Conservation (phyloP, 37 sponge, comb jelly and placozoan species). For the Geodia barretti region DNA sequence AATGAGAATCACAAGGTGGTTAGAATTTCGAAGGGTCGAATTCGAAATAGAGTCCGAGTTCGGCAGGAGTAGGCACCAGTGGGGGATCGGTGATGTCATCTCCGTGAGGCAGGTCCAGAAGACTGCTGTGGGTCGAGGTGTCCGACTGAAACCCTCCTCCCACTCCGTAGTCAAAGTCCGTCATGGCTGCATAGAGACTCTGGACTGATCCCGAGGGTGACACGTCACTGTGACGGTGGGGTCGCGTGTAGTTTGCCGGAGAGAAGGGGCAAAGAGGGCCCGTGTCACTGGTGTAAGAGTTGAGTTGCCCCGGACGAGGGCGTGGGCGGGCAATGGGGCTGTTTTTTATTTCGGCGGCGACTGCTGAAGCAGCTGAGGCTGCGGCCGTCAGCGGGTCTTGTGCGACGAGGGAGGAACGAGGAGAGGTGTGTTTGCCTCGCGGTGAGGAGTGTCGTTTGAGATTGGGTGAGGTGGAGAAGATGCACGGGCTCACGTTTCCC, state of each 20-base stretch:
- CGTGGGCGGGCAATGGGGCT: slow-evolving; percentile 46
- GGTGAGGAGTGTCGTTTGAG: not conserved
- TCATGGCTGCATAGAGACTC: not conserved
- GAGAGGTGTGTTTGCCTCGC: not conserved
- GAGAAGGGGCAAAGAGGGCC: slow-evolving; percentile 17
- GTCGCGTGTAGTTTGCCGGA: slow-evolving; percentile 12
- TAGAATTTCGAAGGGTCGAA: not conserved
- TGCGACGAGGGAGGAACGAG: not conserved
- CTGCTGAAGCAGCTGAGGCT: not conserved
- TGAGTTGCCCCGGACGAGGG: slow-evolving; percentile 18
- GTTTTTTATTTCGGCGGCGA: not conserved
- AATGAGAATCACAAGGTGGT: not conserved
- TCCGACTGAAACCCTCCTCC: slow-evolving; percentile 9
- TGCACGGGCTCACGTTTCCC: not conserved
- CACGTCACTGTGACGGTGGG: not conserved
- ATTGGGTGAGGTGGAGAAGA: slow-evolving; percentile 13
- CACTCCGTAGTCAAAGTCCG: not conserved
- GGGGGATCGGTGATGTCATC: not conserved
- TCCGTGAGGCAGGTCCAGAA: not conserved
- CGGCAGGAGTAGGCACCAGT: not conserved
- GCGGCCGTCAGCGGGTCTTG: not conserved
- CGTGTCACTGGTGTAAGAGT: not conserved
- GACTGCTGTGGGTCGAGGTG: slow-evolving; percentile 4
- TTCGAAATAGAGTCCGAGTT: not conserved
- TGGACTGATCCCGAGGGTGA: slow-evolving; percentile 57